Percentiles rank a stretch among this genome's conserved stretches.
These are phyloP conservation scores for Thunnus thynnus DNA, from an alignment of 2,113 vertebrate species.

Conservation along the genomic window DNA sequence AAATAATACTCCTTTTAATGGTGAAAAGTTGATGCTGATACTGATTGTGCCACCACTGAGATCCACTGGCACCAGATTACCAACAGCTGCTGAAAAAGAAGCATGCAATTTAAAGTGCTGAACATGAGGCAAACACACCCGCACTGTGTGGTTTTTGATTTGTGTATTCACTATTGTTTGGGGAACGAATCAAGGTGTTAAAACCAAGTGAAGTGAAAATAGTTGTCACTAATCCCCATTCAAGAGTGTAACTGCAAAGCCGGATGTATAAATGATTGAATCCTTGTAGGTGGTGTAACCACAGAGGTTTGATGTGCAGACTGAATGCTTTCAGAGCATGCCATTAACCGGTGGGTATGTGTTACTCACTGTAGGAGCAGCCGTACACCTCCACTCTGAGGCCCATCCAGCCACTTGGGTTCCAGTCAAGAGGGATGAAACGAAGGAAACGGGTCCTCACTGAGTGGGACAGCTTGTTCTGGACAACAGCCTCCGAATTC, in stretches of 20 bases:
- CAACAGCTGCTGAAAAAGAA: background rate
- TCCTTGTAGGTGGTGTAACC: background rate
- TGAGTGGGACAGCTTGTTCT: constrained; percentile 90
- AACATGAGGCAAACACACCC: background rate
- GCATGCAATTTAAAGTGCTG: background rate
- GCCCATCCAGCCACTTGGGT: constrained; percentile 87
- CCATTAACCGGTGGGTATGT: background rate
- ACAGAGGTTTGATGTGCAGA: constrained; percentile 8
- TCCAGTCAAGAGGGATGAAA: constrained; percentile 93
- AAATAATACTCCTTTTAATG: background rate
- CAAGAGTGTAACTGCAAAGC: background rate
- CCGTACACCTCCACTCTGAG: constrained; percentile 93
- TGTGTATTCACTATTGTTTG: background rate
- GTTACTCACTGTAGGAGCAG: constrained; percentile 94
- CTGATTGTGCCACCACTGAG: background rate
- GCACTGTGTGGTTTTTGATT: background rate
- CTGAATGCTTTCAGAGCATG: constrained; percentile 1
- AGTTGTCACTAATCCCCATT: constrained; percentile 31
- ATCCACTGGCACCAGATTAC: too few species aligned
- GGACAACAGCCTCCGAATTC: constrained; percentile 90
- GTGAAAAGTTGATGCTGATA: background rate
- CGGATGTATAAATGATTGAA: constrained; percentile 14
- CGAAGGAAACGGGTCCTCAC: constrained; percentile 91
- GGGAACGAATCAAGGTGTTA: background rate
- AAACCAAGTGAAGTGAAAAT: constrained; percentile 21